Percentiles rank a stretch among this genome's conserved stretches.
Evolutionary conservation across 1,140 invertebrate species (phyloP).

Genomic region (Rhagoletis pomonella): DNA sequence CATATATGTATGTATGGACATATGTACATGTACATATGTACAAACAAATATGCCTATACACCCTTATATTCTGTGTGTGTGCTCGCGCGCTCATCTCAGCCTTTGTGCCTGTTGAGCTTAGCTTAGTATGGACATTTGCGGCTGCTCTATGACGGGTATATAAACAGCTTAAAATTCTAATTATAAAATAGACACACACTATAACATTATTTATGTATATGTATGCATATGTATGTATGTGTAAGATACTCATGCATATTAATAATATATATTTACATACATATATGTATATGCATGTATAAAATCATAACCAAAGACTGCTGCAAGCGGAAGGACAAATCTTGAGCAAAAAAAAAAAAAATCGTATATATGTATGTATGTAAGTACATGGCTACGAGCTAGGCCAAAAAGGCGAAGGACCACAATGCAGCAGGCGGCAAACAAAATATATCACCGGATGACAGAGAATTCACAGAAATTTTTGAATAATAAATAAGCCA

Average conservation of each 20-base stretch:
- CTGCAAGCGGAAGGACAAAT: not conserved
- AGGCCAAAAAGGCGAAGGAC: not conserved
- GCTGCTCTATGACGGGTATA: not conserved
- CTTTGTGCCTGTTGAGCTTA: conserved; percentile 29
- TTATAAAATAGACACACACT: conserved; percentile 9
- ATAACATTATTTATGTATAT: not conserved
- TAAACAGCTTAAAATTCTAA: conserved; percentile 46
- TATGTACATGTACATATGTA: not conserved
- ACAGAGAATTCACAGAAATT: not conserved
- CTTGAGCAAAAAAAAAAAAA: not conserved
- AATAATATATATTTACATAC: not conserved
- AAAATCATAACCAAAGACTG: not conserved
- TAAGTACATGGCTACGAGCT: too few relatives aligned
- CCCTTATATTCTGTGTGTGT: not conserved
- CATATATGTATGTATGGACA: not conserved
- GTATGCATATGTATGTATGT: not conserved
- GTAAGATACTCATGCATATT: too few relatives aligned
- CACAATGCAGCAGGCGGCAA: not conserved
- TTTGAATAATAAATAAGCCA: conserved; percentile 6
- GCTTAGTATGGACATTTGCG: conserved; percentile 21
- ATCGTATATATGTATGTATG: not conserved
- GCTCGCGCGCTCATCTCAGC: too few relatives aligned
- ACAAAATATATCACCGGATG: conserved; percentile 2
- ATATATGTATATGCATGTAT: not conserved
- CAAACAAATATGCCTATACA: too few relatives aligned